Evolutionary conservation across 1,140 invertebrate species (phyloP).

Genomic region (Plutomurus gul): DNA sequence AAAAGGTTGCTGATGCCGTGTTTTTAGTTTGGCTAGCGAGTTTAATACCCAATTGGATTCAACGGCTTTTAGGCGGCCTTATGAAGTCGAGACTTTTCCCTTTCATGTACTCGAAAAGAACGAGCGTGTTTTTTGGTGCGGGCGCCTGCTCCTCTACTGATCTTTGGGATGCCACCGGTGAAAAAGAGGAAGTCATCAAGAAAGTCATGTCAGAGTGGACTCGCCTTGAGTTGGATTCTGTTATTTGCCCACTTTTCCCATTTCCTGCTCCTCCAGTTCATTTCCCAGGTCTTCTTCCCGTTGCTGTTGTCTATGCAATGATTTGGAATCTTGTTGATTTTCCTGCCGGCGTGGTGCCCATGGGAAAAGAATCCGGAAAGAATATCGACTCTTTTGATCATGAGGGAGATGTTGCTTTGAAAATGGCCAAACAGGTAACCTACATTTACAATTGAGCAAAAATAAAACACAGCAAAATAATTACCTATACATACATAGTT

Average conservation of each 20-base stretch:
- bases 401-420: conserved; percentile 49
- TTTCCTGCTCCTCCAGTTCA: conserved; percentile 49
- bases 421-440: conserved; percentile 47
- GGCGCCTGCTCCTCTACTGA: conserved; percentile 42
- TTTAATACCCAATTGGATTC: conserved; percentile 35
- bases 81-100: conserved; percentile 44
- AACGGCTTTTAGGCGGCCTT: conserved; percentile 36
- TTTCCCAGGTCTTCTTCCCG: conserved; percentile 46
- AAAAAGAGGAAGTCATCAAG: conserved; percentile 39
- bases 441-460: not conserved
- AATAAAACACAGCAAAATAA: not conserved
- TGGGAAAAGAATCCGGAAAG: conserved; percentile 48
- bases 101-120: conserved; percentile 47
- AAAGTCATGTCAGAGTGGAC: conserved; percentile 43
- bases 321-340: conserved; percentile 49
- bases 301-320: conserved; percentile 41
- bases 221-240: conserved; percentile 40
- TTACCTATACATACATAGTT: not conserved
- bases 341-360: conserved; percentile 49
- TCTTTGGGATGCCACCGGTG: conserved; percentile 49
- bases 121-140: conserved; percentile 42
- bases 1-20: conserved; percentile 45
- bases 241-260: conserved; percentile 48
- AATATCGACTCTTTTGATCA: conserved; percentile 44
- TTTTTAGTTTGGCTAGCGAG: conserved; percentile 37